Conservation (phyloP, 1,140 invertebrate species). For the Coboldia fuscipes region DNA sequence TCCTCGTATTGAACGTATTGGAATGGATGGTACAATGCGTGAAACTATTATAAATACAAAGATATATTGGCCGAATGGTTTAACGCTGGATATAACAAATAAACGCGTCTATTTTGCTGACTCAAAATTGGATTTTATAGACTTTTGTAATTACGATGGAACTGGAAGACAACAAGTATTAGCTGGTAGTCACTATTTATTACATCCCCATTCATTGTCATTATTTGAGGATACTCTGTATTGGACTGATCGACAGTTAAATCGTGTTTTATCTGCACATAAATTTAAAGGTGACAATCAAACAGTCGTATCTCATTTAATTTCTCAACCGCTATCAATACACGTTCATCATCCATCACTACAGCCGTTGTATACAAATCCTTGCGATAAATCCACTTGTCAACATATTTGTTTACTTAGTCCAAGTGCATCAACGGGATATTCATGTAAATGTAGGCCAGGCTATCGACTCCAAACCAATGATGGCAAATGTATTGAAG, state of each 20-base stretch:
- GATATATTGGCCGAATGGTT: slow-evolving; percentile 95
- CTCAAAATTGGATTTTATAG: slow-evolving; percentile 93
- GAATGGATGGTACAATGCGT: slow-evolving; percentile 83
- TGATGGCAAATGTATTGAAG: slow-evolving; percentile 57
- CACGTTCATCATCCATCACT: slow-evolving; percentile 83
- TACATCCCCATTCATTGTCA: slow-evolving; percentile 90
- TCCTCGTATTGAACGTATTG: slow-evolving; percentile 83
- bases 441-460: slow-evolving; percentile 77
- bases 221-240: slow-evolving; percentile 85
- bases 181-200: slow-evolving; percentile 68
- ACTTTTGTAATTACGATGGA: slow-evolving; percentile 95
- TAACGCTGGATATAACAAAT: slow-evolving; percentile 86
- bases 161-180: slow-evolving; percentile 69
- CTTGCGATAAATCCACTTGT: slow-evolving; percentile 60
- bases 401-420: slow-evolving; percentile 84
- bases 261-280: slow-evolving; percentile 67
- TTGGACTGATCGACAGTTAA: slow-evolving; percentile 90
- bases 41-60: slow-evolving; percentile 81
- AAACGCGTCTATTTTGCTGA: slow-evolving; percentile 94
- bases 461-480: slow-evolving; percentile 46
- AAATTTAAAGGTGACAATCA: slow-evolving; percentile 83
- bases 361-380: slow-evolving; percentile 70
- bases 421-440: slow-evolving; percentile 39
- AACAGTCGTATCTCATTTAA: slow-evolving; percentile 80
- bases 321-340: slow-evolving; percentile 83